Evolutionary conservation across 2,888 invertebrate genomes (phyloP).

Genomic region (Aphodius sticticus): DNA sequence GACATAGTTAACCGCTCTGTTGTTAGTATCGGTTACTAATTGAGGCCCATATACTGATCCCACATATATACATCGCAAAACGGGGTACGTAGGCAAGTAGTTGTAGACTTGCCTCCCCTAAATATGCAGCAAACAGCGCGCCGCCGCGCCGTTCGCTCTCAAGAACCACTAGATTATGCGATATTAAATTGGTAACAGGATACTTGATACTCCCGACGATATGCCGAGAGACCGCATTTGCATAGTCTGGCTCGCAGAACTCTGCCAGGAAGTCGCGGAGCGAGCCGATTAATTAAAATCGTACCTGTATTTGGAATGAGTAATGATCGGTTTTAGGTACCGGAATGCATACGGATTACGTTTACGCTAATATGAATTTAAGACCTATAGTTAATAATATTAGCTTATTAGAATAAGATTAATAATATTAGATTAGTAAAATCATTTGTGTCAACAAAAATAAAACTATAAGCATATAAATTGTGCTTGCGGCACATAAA

Average conservation of each 20-base stretch:
- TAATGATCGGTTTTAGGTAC: neutral
- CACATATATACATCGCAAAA: neutral
- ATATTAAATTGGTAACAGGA: conserved; percentile 26
- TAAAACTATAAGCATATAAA: no score
- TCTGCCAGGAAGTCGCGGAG: neutral
- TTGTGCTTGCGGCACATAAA: no score
- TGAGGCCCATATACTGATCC: conserved; percentile 18
- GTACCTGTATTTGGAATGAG: neutral
- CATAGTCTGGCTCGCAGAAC: neutral
- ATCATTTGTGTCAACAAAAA: no score
- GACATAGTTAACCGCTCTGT: conserved; percentile 9
- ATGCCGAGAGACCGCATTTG: neutral
- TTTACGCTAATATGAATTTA: no score
- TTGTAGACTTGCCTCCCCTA: neutral
- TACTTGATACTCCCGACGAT: neutral
- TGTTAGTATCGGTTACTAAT: conserved; percentile 24
- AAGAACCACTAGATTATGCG: conserved; percentile 19
- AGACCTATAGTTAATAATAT: no score
- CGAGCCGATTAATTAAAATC: neutral
- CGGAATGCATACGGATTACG: no score
- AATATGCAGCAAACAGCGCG: conserved; percentile 9
- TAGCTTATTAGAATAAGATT: no score
- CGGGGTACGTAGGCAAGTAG: neutral
- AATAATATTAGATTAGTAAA: no score
- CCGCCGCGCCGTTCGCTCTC: neutral